Base-by-base conservation (phyloP, 2,888 invertebrate species). In the Leptodirus hochenwartii region DNA sequence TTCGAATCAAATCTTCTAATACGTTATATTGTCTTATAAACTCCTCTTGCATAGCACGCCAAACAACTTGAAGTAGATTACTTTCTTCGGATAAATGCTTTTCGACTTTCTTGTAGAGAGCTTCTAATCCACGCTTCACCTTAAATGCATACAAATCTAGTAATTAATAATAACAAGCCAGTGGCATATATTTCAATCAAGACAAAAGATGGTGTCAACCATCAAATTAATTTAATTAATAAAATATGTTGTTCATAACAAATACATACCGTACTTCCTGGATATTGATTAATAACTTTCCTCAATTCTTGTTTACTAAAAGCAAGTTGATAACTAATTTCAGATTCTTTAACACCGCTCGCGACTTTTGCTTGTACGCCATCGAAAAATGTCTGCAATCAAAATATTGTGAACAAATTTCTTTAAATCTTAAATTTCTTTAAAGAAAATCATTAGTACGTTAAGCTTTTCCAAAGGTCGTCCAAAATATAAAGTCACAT, bases 41-140 rank as follows among this genome's bases (percentile, higher is more conserved):
- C 63, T 96, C 95, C 54, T 95, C 90, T 63, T 96, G 95, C 95
- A 98, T 95, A 44, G 91, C 87, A 50, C 90, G 73, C 98, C 98
- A 98, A 33, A 98, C 96, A 29, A 98, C 96, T 67, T 87, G 84
- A 45, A 91, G 63, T 38, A 93, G 64, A 49, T 88, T 91, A 52
- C 84, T 82, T 56, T 88, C 87, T 56, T 91, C 91, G 47, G 85
- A 87, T 25, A 96, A 62, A 58, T 98, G 95, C 61, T 96, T 96
- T 54, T 96, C 96, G 32, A 96, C 90, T 56, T 90, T 91, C 54
- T 79, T 80, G 56, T 90, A 93, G 36, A 96, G 64, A 46, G 82
- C 75, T 56, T 93, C 91, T 38, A 95, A 61, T 2, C 90, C 87
- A 51, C 79, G 81, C 58, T 90, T 90, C 11, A 93, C 88, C 68